Conservation (phyloP, 2,888 invertebrate genomes). For the Geotrupes spiniger region DNA sequence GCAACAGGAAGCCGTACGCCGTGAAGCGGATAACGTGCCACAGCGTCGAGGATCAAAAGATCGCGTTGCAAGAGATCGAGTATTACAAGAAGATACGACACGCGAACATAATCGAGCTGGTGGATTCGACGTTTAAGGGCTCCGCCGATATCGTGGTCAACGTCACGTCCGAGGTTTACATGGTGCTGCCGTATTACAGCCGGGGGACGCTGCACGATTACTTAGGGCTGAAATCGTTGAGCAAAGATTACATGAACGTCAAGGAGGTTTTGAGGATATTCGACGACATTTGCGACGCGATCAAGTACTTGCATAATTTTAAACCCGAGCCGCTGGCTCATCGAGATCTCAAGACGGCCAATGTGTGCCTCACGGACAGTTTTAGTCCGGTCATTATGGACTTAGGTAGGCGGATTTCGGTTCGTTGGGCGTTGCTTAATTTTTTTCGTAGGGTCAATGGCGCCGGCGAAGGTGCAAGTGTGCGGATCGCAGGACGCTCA, state of each 20-base stretch:
- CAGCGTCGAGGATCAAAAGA: conserved; percentile 70
- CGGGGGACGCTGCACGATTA: conserved; percentile 73
- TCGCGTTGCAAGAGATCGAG: conserved; percentile 70
- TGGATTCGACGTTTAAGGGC: conserved; percentile 65
- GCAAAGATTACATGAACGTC: conserved; percentile 61
- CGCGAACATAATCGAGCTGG: conserved; percentile 69
- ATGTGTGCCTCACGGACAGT: conserved; percentile 72
- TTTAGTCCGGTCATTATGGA: conserved; percentile 78
- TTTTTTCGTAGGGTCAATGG: conserved; percentile 58
- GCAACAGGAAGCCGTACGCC: conserved; percentile 67
- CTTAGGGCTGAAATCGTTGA: conserved; percentile 59
- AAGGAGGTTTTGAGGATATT: conserved; percentile 68
- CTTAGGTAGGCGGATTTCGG: conserved; percentile 57
- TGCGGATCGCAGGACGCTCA: conserved; percentile 68
- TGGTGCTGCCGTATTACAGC: conserved; percentile 76
- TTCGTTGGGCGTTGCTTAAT: background rate
- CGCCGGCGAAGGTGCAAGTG: conserved; percentile 62
- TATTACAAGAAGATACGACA: conserved; percentile 69
- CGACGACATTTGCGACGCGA: conserved; percentile 68
- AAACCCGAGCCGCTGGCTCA: conserved; percentile 75
- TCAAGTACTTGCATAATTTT: conserved; percentile 70
- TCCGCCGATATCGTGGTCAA: conserved; percentile 65
- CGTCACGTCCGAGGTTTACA: conserved; percentile 67
- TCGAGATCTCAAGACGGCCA: conserved; percentile 83
- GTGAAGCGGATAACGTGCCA: conserved; percentile 81